Evolutionary conservation across 1,140 invertebrate genomes (phyloP).

Genomic region (Papilio helenus): DNA sequence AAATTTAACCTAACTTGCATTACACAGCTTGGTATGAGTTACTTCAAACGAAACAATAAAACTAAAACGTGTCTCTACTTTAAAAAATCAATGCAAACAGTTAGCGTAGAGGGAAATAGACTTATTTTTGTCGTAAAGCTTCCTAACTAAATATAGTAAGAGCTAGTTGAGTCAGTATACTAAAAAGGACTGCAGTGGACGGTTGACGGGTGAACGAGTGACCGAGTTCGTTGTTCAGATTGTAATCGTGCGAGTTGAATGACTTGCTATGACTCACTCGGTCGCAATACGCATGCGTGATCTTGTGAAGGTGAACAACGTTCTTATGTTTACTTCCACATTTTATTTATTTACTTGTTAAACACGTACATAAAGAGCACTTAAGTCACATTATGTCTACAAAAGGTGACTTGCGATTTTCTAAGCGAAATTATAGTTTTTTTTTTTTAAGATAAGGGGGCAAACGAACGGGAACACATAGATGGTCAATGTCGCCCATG

Average conservation of each 20-base stretch:
- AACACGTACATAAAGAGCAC: slow-evolving; percentile 1
- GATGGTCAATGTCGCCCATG: too few relatives aligned
- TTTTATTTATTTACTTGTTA: slow-evolving; percentile 16
- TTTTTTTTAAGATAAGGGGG: too few relatives aligned
- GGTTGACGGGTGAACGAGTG: slow-evolving; percentile 63
- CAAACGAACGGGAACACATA: too few relatives aligned
- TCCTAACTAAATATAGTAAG: slow-evolving; percentile 11
- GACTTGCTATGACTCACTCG: slow-evolving; percentile 70
- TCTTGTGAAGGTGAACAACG: slow-evolving; percentile 67
- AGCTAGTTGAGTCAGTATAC: slow-evolving; percentile 63
- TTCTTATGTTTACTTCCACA: slow-evolving; percentile 20
- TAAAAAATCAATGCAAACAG: too few relatives aligned
- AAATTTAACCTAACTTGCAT: too few relatives aligned
- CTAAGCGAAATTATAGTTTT: too few relatives aligned
- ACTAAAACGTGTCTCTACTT: too few relatives aligned
- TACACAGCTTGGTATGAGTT: too few relatives aligned
- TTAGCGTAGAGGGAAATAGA: neutral
- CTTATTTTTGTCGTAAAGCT: neutral
- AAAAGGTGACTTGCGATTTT: neutral
- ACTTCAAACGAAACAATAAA: too few relatives aligned
- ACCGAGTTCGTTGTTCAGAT: slow-evolving; percentile 64
- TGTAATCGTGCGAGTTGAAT: slow-evolving; percentile 65
- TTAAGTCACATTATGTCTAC: neutral
- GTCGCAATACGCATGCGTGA: slow-evolving; percentile 57
- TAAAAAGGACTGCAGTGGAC: slow-evolving; percentile 70